Conservation (phyloP, 2,888 invertebrate genomes). For the Odontocerum albicorne region DNA sequence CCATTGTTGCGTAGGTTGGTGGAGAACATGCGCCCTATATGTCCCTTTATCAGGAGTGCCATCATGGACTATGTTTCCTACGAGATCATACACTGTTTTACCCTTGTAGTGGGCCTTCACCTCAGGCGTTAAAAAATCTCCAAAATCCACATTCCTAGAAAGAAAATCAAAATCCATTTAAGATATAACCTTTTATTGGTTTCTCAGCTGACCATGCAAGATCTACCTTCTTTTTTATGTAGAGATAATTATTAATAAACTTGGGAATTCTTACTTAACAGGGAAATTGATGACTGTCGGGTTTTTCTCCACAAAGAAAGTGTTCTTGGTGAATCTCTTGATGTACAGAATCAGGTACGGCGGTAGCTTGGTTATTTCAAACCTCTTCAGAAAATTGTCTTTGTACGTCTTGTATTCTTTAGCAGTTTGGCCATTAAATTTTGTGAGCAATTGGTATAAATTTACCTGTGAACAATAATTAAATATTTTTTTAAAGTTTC, state of each 20-base stretch:
- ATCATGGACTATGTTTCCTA: constrained; percentile 99
- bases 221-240: too few species aligned
- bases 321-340: constrained; percentile 98
- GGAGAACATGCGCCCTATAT: constrained; percentile 91
- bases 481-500: too few species aligned
- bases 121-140: constrained; percentile 89
- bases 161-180: constrained; percentile 16
- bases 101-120: constrained; percentile 72
- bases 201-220: too few species aligned
- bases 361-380: constrained; percentile 91
- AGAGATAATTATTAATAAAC: too few species aligned
- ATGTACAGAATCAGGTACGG: constrained; percentile 95
- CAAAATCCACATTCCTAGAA: constrained; percentile 93
- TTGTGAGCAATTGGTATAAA: constrained; percentile 87
- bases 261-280: constrained; percentile 87
- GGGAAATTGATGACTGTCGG: constrained; percentile 99
- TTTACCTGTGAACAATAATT: constrained; percentile 84
- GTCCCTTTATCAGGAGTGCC: constrained; percentile 95
- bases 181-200: too few species aligned
- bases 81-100: constrained; percentile 90
- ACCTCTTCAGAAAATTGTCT: constrained; percentile 96
- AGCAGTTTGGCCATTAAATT: constrained; percentile 94
- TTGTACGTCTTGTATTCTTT: constrained; percentile 99
- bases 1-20: constrained; percentile 84
- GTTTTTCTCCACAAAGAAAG: constrained; percentile 98